Base-by-base conservation (phyloP, 2,797 vertebrate species). In the Triplophysa yarkandensis region DNA sequence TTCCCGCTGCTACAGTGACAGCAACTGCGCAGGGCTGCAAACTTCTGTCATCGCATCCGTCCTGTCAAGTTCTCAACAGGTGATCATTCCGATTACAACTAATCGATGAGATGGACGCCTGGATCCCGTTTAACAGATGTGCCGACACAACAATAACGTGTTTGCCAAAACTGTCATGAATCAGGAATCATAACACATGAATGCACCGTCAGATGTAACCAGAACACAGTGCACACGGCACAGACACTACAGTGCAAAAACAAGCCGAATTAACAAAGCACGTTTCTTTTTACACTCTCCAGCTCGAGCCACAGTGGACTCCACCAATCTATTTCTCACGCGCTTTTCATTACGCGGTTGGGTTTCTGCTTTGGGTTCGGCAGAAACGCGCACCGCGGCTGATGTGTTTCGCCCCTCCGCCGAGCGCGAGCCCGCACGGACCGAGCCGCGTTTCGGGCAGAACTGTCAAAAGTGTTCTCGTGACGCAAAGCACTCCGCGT, bases 401-500 rank as follows among this genome's bases (percentile, higher is more conserved):
- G 28, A 46, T 5, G 25, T 68, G 13, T 50, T 75, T 10, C 41
- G 36, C 8, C 17, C 41, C 39, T 60, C 30, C 5, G 41, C 64
- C 10, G 41, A 54, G 39, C 30, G 23, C 68, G 52, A 14, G 44
- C 34, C 46, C 69, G 4, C 66, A 46, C 43, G 27, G 48, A 57
- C 67, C 54, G 48, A 43, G 63, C 80, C 77, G 76, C 27, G 77
- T 72, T 69, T 82, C 65, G 34, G 68, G 74, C 72, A 44, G 83
- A 78, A 44, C 82, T 84, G 85, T 84, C 84, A 82, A 14, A 36
- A 76, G 71, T 74, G 8, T 83, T 84, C 82, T 85, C 83, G 86
- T 68, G 25, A 28, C 74, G 44, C 71, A 80, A 71, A 50, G 1
- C 60, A 50, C 83, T 75, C 82, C 30, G 81, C 78, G 71, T 79